Percentiles rank a stretch among this genome's conserved stretches.
phyloP scores from a whole-genome alignment of 2,113 vertebrate genomes.

The Hemichromis elongatus region DNA sequence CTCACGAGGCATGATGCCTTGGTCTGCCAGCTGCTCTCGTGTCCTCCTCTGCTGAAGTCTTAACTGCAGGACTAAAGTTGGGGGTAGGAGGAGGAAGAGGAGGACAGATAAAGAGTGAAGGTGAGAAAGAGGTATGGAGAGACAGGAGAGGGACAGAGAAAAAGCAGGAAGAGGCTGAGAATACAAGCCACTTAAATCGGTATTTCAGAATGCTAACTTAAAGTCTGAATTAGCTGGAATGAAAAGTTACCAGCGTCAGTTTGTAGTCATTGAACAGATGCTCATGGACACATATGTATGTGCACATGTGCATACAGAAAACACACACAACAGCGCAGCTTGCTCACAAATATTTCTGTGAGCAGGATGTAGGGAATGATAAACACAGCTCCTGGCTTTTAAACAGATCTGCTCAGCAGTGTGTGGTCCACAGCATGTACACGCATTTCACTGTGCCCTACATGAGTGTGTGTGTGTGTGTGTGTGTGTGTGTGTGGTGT shows the following conservation, averaged over 20 bases:
- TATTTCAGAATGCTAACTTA: neutral
- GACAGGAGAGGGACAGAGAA: constrained; percentile 40
- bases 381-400: constrained; percentile 75
- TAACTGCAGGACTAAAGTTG: constrained; percentile 90
- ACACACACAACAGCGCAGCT: constrained; percentile 10
- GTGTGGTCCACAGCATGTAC: constrained; percentile 66
- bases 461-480: neutral
- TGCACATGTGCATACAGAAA: neutral
- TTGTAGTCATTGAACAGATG: neutral
- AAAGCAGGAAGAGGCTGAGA: constrained; percentile 40
- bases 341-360: constrained; percentile 64
- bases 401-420: constrained; percentile 69
- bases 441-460: neutral
- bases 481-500: neutral
- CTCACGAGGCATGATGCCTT: constrained; percentile 97
- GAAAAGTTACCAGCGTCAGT: neutral
- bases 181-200: constrained; percentile 18
- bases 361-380: constrained; percentile 71
- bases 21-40: constrained; percentile 91
- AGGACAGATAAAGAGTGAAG: neutral
- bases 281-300: neutral
- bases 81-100: neutral
- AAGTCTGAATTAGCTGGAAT: neutral
- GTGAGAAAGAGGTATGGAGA: constrained; percentile 6
- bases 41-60: constrained; percentile 97